Evolutionary conservation across 2,888 invertebrate genomes (phyloP), one percentile per base, ranked within the genome.

Genomic region (Teinopalpus imperialis): DNA sequence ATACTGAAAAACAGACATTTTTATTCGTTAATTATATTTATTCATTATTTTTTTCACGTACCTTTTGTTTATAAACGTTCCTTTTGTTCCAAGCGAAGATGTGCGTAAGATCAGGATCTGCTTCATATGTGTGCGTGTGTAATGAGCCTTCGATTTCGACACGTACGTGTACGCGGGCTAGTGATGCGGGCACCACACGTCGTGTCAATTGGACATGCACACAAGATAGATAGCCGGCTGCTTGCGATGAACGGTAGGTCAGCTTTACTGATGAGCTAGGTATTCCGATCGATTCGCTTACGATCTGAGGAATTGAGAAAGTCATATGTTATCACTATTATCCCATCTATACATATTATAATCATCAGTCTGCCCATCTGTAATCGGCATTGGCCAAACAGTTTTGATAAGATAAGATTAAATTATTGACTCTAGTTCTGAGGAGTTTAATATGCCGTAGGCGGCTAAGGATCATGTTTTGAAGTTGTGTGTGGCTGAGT

Each of bases 61-160:
- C 97, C 89, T 97, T 98, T 85, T 98, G 98, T 69, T 97, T 95
- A 85, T 99, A 99, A 27, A 98, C 98, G 78, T 99, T 99, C 52
- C 97, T 91, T 76, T 98, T 96, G 79, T 98, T 98, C 99, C 99
- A 99, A 1, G 98, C 96, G 74, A 98, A 99, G 4, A 96, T 97
- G 79, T 98, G 98, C 39, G 95, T 96, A 48, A 99, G 89, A 73
- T 97, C 96, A 0, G 98, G 97, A 79, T 98, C 98, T 0, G 99
- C 98, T 81, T 98, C 98, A 76, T 99, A 98, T 0, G 94, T 94
- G 78, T 95, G 95, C 7, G 97, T 94, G 77, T 97, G 95, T 7
- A 97, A 89, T 1, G 97, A 96, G 2, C 98, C 98, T 80, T 98
- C 98, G 48, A 98, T 97, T 69, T 96, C 96, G 0, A 97, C 95